Evolutionary conservation across 2,113 vertebrate genomes (phyloP), one percentile per base, ranked within the genome.

Genomic region (Oryzias woworae): DNA sequence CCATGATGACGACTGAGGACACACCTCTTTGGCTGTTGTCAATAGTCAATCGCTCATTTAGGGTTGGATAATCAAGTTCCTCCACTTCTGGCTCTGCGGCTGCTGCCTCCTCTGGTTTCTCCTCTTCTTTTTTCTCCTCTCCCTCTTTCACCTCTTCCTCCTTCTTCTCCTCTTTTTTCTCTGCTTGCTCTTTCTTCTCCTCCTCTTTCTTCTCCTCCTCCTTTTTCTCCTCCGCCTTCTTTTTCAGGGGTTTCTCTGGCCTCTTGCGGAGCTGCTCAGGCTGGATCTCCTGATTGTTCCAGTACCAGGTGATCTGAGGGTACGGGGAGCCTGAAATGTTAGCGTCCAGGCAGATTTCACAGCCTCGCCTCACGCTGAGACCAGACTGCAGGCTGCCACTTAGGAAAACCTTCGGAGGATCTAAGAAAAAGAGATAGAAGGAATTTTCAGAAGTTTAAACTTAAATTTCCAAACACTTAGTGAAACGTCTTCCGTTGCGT

Each of bases 271-370:
- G 95, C 62, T 94, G 87, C 68, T 96, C 94, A 14, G 97, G 95
- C 53, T 60, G 87, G 76, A 98, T 91, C 53, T 91, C 67, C 53
- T 92, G 88, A 61, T 97, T 94, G 82, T 99, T 95, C 80, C 93
- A 94, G 77, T 93, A 82, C 97, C 97, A 99, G 53, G 93, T 95
- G 68, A 99, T 94, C 74, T 94, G 82, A 45, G 97, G 97, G 71
- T 98, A 98, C 10, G 97, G 97, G 10, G 94, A 94, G 5, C 97
- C 97, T 56, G 96, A 95, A 79, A 99, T 92, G 83, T 92, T 93
- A 74, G 97, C 97, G 20, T 95, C 91, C 56, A 99, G 85, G 60
- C 75, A 79, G 81, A 99, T 96, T 84, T 96, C 95, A 17, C 86
- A 89, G 77, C 96, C 96, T 77, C 91, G 92, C 75, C 87, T 98